Evolutionary conservation across 35 echinoderm and acorn worm species (phyloP), one percentile per base, ranked within the genome.

Genomic region (Ptychodera flava): DNA sequence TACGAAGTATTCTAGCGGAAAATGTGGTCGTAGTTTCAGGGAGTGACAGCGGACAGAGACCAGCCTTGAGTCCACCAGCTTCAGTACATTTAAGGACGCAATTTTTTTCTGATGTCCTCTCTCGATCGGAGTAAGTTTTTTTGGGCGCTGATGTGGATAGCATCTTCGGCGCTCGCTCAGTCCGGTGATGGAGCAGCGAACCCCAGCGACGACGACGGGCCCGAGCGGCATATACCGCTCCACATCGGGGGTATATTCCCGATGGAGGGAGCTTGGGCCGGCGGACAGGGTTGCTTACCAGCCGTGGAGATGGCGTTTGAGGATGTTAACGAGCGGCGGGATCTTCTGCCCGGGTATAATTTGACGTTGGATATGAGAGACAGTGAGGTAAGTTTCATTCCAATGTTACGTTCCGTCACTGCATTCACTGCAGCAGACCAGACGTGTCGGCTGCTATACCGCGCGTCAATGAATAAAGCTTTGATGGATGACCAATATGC

Each of bases 381-480:
- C 79, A 98, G 95, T 82, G 75, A 89, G 95, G 95, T 98, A 87
- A 94, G 94, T 82, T 79, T 77, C n/a, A n/a, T n/a, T n/a, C n/a
- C n/a, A n/a, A n/a, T n/a, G n/a, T n/a, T n/a, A n/a, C n/a, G n/a
- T n/a, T n/a, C n/a, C n/a, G n/a, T n/a, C n/a, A n/a, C n/a, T n/a
- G n/a, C n/a, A n/a, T n/a, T n/a, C n/a, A n/a, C n/a, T n/a, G n/a
- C n/a, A n/a, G n/a, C n/a, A n/a, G n/a, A n/a, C n/a, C n/a, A n/a
- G n/a, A n/a, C n/a, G n/a, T n/a, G n/a, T n/a, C n/a, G n/a, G n/a
- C n/a, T n/a, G n/a, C n/a, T n/a, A n/a, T n/a, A n/a, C n/a, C n/a
- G n/a, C n/a, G n/a, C n/a, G n/a, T n/a, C n/a, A n/a, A n/a, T n/a
- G n/a, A n/a, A n/a, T n/a, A n/a, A n/a, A n/a, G n/a, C n/a, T n/a